Conservation (phyloP, 2,113 vertebrate genomes). For the Lepus timidus region DNA sequence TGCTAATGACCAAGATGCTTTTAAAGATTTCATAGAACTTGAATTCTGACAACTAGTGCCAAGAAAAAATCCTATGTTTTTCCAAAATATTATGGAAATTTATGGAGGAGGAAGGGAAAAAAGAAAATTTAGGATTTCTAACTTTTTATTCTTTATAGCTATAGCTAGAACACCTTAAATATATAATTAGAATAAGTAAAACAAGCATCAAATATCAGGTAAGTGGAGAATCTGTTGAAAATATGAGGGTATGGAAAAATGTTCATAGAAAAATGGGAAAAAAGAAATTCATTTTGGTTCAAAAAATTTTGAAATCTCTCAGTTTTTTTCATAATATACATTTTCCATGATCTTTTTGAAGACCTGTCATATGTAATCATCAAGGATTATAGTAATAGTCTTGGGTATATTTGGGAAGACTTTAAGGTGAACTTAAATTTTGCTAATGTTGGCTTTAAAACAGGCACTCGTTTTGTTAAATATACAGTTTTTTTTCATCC, state of each 20-base stretch:
- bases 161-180: background rate
- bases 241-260: no score
- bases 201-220: background rate
- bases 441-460: constrained; percentile 44
- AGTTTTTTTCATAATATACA: no score
- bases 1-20: background rate
- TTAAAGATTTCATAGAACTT: background rate
- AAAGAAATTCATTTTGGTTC: no score
- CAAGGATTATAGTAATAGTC: background rate
- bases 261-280: no score
- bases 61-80: background rate
- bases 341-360: no score
- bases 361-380: background rate
- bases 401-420: background rate
- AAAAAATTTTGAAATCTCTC: no score
- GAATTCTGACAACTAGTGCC: background rate
- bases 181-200: background rate
- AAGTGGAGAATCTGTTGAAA: background rate
- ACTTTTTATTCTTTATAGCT: background rate
- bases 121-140: background rate
- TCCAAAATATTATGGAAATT: background rate
- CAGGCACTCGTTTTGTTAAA: background rate
- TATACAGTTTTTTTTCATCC: background rate
- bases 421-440: background rate
- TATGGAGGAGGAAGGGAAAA: background rate